These are phyloP conservation scores for Conops quadrifasciatus DNA, from an alignment of 2,888 invertebrate species.

Conservation along the genomic window DNA sequence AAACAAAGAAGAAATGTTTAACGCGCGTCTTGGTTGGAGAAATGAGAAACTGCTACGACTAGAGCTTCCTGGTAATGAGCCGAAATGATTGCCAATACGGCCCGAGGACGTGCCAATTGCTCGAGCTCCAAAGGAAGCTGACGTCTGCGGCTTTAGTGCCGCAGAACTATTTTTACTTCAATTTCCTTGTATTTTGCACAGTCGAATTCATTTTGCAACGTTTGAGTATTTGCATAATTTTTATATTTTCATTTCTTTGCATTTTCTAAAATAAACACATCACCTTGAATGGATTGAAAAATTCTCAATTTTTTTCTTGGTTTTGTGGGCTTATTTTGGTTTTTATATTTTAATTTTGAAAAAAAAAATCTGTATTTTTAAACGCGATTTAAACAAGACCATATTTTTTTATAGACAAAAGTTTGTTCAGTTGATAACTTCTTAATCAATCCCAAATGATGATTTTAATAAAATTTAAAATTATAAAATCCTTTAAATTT, in stretches of 20 bases:
- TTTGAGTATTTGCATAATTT: constrained; percentile 7
- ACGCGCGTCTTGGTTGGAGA: not conserved
- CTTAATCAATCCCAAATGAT: too few species aligned
- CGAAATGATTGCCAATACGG: constrained; percentile 14
- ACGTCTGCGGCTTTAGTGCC: not conserved
- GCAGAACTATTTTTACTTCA: not conserved
- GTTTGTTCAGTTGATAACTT: too few species aligned
- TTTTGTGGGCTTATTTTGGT: too few species aligned
- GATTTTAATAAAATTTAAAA: too few species aligned
- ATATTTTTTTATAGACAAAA: too few species aligned
- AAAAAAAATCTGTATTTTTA: too few species aligned
- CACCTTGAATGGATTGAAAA: too few species aligned
- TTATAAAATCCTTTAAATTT: too few species aligned
- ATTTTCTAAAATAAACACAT: too few species aligned
- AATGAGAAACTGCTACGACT: constrained; percentile 8
- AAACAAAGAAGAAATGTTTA: not conserved
- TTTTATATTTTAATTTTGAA: too few species aligned
- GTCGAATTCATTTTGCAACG: not conserved
- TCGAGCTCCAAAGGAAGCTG: not conserved
- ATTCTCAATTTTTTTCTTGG: too few species aligned
- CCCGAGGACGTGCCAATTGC: constrained; percentile 5
- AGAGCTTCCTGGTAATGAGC: constrained; percentile 29
- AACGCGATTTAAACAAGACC: too few species aligned
- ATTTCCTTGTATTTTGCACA: constrained; percentile 2
- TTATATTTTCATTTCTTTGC: not conserved